Percentiles rank a stretch among this genome's conserved stretches.
Conservation (phyloP, 1,140 invertebrate species). For the Aphelenchoides besseyi region DNA sequence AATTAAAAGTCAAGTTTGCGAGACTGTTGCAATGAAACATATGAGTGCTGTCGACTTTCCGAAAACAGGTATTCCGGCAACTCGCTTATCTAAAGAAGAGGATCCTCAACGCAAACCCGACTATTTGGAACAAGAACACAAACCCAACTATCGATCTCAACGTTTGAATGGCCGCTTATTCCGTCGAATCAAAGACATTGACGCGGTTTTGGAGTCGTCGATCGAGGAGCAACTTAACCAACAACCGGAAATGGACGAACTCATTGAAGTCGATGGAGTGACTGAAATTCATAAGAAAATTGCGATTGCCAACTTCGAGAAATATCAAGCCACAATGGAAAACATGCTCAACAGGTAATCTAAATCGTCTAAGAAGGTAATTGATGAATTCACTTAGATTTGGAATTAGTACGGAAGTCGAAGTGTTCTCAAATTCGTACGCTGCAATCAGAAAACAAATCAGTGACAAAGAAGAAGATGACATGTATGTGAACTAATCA, state of each 20-base stretch:
- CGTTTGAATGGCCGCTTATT: constrained; percentile 52
- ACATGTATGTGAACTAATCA: constrained; percentile 29
- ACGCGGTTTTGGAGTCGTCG: constrained; percentile 22
- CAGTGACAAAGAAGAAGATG: constrained; percentile 37
- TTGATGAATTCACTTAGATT: too few relatives aligned
- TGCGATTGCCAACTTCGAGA: constrained; percentile 4
- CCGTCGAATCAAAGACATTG: constrained; percentile 48
- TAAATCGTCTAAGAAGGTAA: neutral
- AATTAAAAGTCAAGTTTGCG: constrained; percentile 47
- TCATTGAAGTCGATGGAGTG: neutral
- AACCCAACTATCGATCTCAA: constrained; percentile 48
- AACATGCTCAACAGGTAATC: too few relatives aligned
- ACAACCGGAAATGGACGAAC: neutral
- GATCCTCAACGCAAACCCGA: constrained; percentile 48
- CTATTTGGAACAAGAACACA: constrained; percentile 55
- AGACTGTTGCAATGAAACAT: constrained; percentile 49
- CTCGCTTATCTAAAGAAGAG: constrained; percentile 27
- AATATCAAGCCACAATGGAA: constrained; percentile 11
- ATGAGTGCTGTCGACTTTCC: constrained; percentile 55
- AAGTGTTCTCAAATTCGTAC: too few relatives aligned
- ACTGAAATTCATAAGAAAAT: neutral
- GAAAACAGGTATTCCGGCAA: constrained; percentile 52
- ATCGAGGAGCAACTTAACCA: constrained; percentile 20
- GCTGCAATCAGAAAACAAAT: too few relatives aligned
- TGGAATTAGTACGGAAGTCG: too few relatives aligned